Evolutionary conservation across 2,888 invertebrate species (phyloP), one percentile per base, ranked within the genome.

Genomic region (Athrips mouffetella): DNA sequence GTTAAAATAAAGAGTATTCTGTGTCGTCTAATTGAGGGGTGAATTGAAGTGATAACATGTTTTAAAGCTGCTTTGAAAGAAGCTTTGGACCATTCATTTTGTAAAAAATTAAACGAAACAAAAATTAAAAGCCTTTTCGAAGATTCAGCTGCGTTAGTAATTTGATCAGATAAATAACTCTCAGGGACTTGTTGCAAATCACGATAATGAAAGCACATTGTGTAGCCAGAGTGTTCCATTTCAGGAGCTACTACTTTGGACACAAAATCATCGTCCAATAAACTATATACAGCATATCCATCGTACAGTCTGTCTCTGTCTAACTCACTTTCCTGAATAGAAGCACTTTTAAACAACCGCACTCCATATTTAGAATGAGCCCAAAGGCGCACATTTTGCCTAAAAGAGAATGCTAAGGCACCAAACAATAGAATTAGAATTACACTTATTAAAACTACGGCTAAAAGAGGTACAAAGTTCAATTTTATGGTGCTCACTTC

Each of bases 251-350:
- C 92, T 80, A 89, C 92, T 89, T 81, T 92, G 71, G 80, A 93
- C 80, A 91, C 91, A 73, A 89, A 93, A 89, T 89, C 93, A 79
- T 89, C 94, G 89, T 96, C 96, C 63, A 93, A 91, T 66, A 93
- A 92, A 81, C 94, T 94, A 87, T 96, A 97, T 45, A 95, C 93
- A 71, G 97, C 91, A 80, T 96, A 97, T 53, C 95, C 96, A 82
- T 97, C 96, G 80, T 94, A 96, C 47, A 94, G 87, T 59, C 94
- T 91, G 68, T 93, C 93, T 60, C 89, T 82, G 67, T 91, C 89
- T 21, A 91, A 75, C 65, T 91, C 89, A 73, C 90, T 89, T 60
- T 89, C 89, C 62, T 89, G 87, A 51, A 90, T 83, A 52, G 89
- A 85, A 60, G 85, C 80, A 75, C 91, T 91, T 81, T 93, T 92